phyloP scores from a whole-genome alignment of 2,888 invertebrate genomes.

The Sceliomorpha sp. region DNA sequence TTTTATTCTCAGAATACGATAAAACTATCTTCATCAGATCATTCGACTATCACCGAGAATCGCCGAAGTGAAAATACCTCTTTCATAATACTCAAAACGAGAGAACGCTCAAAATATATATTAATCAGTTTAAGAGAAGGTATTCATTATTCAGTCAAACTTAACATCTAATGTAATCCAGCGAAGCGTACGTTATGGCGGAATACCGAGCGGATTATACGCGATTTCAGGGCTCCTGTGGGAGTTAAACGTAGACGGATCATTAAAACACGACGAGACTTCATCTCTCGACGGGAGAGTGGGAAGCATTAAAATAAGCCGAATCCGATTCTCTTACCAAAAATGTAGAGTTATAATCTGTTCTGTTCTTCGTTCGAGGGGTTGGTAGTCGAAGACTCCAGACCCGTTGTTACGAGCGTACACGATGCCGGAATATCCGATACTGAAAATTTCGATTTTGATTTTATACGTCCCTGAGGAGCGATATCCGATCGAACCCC shows the following conservation, averaged over 20 bases:
- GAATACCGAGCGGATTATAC: constrained; percentile 55
- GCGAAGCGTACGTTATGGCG: constrained; percentile 52
- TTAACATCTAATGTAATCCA: constrained; percentile 52
- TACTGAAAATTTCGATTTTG: constrained; percentile 46
- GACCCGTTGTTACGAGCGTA: constrained; percentile 4
- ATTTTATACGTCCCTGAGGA: constrained; percentile 54
- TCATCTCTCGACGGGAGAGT: constrained; percentile 45
- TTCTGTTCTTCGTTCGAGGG: no score
- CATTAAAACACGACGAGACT: constrained; percentile 55
- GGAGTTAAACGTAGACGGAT: constrained; percentile 57
- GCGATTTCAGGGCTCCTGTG: constrained; percentile 52
- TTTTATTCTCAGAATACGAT: no score
- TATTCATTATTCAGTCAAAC: constrained; percentile 54
- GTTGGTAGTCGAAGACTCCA: background rate
- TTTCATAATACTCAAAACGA: constrained; percentile 51
- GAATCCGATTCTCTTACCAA: constrained; percentile 60
- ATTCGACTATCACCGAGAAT: no score
- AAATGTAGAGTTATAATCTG: constrained; percentile 58
- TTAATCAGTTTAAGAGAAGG: constrained; percentile 54
- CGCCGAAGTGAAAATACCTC: constrained; percentile 19
- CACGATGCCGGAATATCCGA: constrained; percentile 1
- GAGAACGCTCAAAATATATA: constrained; percentile 50
- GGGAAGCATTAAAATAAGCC: constrained; percentile 62
- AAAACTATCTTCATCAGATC: no score
- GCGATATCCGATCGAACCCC: constrained; percentile 35